Evolutionary conservation across 2,888 invertebrate genomes (phyloP).

Genomic region (Ctenicera cuprea): DNA sequence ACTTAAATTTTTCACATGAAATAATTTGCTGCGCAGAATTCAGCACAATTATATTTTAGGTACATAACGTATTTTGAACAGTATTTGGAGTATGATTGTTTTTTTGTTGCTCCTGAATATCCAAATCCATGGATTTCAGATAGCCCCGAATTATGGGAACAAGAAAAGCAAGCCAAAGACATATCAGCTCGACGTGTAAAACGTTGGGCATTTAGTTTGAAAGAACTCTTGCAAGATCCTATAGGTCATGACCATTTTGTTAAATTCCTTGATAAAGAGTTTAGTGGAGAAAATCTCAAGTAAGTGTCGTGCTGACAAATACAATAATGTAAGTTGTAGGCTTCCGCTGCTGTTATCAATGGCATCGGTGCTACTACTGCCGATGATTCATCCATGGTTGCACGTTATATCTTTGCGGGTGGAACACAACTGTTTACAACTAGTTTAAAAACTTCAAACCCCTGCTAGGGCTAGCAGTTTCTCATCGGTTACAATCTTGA

Average conservation of each 20-base stretch:
- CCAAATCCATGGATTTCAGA: constrained; percentile 98
- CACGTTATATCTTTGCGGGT: no score
- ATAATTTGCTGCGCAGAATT: not conserved
- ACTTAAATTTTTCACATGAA: no score
- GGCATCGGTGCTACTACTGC: no score
- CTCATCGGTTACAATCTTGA: no score
- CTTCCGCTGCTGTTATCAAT: no score
- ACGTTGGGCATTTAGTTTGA: constrained; percentile 97
- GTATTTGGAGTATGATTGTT: constrained; percentile 96
- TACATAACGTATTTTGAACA: constrained; percentile 95
- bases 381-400: no score
- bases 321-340: no score
- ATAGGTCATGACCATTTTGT: constrained; percentile 97
- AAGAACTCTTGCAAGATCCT: constrained; percentile 95
- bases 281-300: constrained; percentile 99
- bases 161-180: constrained; percentile 94
- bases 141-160: constrained; percentile 97
- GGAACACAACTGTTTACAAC: not conserved
- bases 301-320: constrained; percentile 73
- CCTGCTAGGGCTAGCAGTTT: no score
- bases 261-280: constrained; percentile 97
- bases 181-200: constrained; percentile 94
- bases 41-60: constrained; percentile 72
- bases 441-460: no score
- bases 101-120: constrained; percentile 93